Conservation (phyloP, 2,888 invertebrate genomes). For the Phyllotreta striolata region DNA sequence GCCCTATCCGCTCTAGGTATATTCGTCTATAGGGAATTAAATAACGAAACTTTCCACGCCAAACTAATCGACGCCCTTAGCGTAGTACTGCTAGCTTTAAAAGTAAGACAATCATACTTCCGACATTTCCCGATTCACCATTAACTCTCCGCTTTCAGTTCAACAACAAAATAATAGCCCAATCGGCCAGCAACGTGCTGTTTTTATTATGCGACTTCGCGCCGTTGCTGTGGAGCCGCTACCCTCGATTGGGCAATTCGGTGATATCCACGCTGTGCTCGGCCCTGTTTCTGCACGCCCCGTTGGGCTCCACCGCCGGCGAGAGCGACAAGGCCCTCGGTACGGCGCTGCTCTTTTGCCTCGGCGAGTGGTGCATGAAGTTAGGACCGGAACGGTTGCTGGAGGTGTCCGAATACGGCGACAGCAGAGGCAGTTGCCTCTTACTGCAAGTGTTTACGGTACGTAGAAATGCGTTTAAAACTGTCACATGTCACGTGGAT, state of each 20-base stretch:
- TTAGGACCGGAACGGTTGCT: slow-evolving; percentile 74
- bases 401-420: slow-evolving; percentile 63
- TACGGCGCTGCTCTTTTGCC: slow-evolving; percentile 83
- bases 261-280: slow-evolving; percentile 66
- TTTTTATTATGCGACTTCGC: slow-evolving; percentile 82
- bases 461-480: slow-evolving; percentile 40
- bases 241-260: slow-evolving; percentile 71
- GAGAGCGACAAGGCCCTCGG: slow-evolving; percentile 76
- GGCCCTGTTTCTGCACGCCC: slow-evolving; percentile 63
- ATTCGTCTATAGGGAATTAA: slow-evolving; percentile 73
- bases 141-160: slow-evolving; percentile 71
- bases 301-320: slow-evolving; percentile 62
- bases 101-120: slow-evolving; percentile 62
- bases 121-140: not conserved
- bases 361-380: slow-evolving; percentile 94
- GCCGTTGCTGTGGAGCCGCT: slow-evolving; percentile 72
- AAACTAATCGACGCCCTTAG: slow-evolving; percentile 74
- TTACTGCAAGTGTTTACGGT: slow-evolving; percentile 78
- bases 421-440: slow-evolving; percentile 61
- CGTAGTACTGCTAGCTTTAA: slow-evolving; percentile 72
- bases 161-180: slow-evolving; percentile 81
- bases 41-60: slow-evolving; percentile 68
- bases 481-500: no score
- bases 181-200: slow-evolving; percentile 84
- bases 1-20: slow-evolving; percentile 86